phyloP scores from a whole-genome alignment of 1,140 invertebrate genomes.

The Lepidurus arcticus region DNA sequence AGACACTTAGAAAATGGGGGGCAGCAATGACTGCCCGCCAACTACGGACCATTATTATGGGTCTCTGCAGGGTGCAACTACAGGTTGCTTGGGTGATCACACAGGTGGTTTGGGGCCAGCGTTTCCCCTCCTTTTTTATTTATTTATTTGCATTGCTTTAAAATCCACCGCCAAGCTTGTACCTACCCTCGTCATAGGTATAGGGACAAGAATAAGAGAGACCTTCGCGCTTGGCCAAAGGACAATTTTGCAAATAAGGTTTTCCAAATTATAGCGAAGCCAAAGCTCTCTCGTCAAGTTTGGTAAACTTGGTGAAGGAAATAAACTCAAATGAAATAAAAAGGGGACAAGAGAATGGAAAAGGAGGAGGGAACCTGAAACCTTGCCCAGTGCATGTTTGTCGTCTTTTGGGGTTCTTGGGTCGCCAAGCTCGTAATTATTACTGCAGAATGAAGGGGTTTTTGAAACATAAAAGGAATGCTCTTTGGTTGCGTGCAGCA shows the following conservation, averaged over 20 bases:
- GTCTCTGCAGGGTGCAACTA: constrained; percentile 11
- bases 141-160: neutral
- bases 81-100: constrained; percentile 5
- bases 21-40: constrained; percentile 16
- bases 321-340: neutral
- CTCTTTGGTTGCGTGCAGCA: neutral
- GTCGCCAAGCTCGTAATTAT: neutral
- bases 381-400: constrained; percentile 8
- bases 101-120: constrained; percentile 5
- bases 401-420: neutral
- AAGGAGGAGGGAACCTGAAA: neutral
- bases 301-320: neutral
- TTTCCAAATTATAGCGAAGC: too few species aligned
- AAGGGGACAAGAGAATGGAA: neutral
- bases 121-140: constrained; percentile 2
- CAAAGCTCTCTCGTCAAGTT: too few species aligned
- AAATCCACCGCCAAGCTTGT: neutral
- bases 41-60: constrained; percentile 10
- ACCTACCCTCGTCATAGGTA: neutral
- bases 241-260: too few species aligned
- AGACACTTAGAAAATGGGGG: neutral
- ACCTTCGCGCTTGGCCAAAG: too few species aligned
- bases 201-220: too few species aligned
- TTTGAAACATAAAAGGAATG: neutral
- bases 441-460: constrained; percentile 9